Conservation (phyloP, 2,113 vertebrate species). For the Recurvirostra avosetta region DNA sequence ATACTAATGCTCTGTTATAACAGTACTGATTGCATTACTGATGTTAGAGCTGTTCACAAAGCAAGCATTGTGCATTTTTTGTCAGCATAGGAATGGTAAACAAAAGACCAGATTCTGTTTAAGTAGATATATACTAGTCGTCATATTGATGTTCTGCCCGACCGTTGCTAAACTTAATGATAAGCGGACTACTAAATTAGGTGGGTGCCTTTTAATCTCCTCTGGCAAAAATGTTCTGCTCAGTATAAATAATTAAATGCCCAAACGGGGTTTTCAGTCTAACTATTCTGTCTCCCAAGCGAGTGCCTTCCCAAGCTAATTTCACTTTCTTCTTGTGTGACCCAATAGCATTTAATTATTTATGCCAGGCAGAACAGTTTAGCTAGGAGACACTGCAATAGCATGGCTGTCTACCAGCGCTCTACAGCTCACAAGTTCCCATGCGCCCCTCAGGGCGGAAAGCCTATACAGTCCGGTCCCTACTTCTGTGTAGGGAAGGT, state of each 20-base stretch:
- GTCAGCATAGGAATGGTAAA: not conserved
- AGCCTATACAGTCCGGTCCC: not conserved
- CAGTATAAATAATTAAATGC: conserved; percentile 8
- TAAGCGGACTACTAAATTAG: not conserved
- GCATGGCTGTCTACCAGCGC: rapidly evolving
- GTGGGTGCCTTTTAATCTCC: not conserved
- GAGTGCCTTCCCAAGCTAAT: not conserved
- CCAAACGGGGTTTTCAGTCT: not conserved
- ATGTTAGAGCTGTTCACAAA: not conserved
- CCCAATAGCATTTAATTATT: conserved; percentile 27
- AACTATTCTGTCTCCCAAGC: not conserved
- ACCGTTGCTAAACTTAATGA: not conserved
- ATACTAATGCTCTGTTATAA: not conserved
- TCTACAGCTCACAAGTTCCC: not conserved
- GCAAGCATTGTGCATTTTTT: not conserved
- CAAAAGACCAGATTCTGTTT: not conserved
- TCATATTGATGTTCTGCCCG: not conserved
- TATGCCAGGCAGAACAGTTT: not conserved
- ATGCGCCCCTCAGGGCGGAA: not conserved
- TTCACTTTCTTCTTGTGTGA: not conserved
- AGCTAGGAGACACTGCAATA: not conserved
- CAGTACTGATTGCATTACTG: not conserved
- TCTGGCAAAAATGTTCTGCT: not conserved
- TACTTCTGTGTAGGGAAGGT: not conserved
- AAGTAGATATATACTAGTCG: not conserved